A percentile compares a stretch with the other conserved stretches of the same genome.
Evolutionary conservation across 2,888 invertebrate species (phyloP).

Genomic region (Clanis bilineata): DNA sequence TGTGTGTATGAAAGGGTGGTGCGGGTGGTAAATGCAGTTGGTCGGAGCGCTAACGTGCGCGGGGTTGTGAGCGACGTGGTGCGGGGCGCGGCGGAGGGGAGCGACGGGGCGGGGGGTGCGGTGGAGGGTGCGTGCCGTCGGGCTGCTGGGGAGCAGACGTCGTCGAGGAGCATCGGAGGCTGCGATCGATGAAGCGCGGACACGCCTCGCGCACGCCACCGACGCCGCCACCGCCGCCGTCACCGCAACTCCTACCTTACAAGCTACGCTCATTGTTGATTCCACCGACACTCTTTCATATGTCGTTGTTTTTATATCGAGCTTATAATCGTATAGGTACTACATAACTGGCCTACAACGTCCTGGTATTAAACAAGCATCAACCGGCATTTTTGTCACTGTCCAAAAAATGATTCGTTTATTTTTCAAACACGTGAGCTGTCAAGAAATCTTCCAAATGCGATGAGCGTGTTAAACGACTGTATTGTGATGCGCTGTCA

Average conservation of each 20-base stretch:
- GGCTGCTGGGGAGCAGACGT: conserved; percentile 64
- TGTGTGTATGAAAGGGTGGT: conserved; percentile 54
- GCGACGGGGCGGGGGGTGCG: conserved; percentile 37
- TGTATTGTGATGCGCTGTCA: conserved; percentile 74
- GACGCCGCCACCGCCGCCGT: conserved; percentile 30
- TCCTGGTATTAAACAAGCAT: conserved; percentile 14
- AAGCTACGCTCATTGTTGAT: conserved; percentile 69
- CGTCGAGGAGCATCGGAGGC: conserved; percentile 79
- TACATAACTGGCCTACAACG: conserved; percentile 24
- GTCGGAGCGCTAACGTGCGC: conserved; percentile 78
- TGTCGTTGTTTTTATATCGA: conserved; percentile 23
- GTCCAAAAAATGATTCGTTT: conserved; percentile 41
- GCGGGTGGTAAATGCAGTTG: conserved; percentile 81
- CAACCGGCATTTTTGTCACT: conserved; percentile 15
- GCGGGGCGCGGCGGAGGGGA: conserved; percentile 34
- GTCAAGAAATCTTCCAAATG: conserved; percentile 70
- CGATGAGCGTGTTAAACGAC: conserved; percentile 79
- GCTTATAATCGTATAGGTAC: neutral
- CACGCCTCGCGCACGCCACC: conserved; percentile 75
- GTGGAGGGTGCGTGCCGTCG: conserved; percentile 33
- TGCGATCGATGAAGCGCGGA: conserved; percentile 82
- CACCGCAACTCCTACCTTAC: conserved; percentile 57
- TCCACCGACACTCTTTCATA: conserved; percentile 48
- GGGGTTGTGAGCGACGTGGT: conserved; percentile 41
- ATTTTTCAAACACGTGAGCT: conserved; percentile 56